Base-by-base conservation (phyloP, 2,113 vertebrate genomes). In the Antigone vipio region DNA sequence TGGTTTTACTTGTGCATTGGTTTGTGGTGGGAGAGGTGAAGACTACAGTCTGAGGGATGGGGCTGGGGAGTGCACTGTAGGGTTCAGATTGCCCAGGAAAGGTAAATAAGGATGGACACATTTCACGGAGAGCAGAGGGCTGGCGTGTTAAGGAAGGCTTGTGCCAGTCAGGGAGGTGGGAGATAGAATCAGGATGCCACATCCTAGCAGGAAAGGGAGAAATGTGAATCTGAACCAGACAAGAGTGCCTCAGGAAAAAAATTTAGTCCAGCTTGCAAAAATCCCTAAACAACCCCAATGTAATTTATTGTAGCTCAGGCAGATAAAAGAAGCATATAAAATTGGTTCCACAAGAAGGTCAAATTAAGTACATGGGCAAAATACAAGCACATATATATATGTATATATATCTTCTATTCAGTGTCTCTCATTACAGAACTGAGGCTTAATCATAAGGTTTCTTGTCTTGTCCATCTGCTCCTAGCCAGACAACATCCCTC, bases 231-330 rank as follows among this genome's bases (percentile, higher is more conserved):
- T 88, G 62, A 89, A 84, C 30, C 66, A 89, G 55, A 71, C 15
- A 26, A 79, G 47, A 44, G 13, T 47, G 56, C 55, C 58, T 94
- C 12, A 69, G 76, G 64, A 76, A 88, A 88, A 34, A 60, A 73
- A 69, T 12, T 45, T 34, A 89, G 35, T 64, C 47, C 76, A 67
- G 35, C 56, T 92, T 77, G 82, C 88, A 78, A 86, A 85, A 75
- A 30, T 1, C 2, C 6, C 15, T 83, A 29, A 32, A 20, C 69
- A 73, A 58, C 18, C 47, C 74, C 11, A 1, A 91, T 35, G 81
- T 92, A 62, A 95, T 97, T 96, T 97, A 96, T 96, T 97, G 58
- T 91, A 15, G 3, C 50, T 91, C 80, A 81, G 49, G 73, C 50
- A 19, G 74, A 62, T 83, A 85, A 72, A 95, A 97, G 67, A 69